Percentiles rank a stretch among this genome's conserved stretches.
Conservation (phyloP, 1,140 invertebrate genomes). For the Sweltsa coloradensis region DNA sequence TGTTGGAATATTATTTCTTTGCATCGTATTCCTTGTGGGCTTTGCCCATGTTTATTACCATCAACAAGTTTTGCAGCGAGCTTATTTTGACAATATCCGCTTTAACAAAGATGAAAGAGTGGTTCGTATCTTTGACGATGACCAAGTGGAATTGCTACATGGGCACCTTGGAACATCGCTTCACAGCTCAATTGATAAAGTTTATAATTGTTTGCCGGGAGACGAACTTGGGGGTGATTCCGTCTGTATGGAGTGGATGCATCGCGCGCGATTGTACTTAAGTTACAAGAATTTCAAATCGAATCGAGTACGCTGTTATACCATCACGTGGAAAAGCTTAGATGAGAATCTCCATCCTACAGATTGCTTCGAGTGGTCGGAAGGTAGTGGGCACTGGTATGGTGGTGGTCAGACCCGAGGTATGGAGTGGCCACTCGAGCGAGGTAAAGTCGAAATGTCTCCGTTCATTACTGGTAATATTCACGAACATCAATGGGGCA, state of each 20-base stretch:
- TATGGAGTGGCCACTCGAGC: conserved; percentile 67
- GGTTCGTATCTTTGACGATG: conserved; percentile 56
- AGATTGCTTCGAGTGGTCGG: conserved; percentile 70
- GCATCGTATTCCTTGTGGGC: conserved; percentile 64
- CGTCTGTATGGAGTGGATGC: conserved; percentile 70
- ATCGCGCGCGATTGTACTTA: conserved; percentile 57
- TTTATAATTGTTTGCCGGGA: conserved; percentile 56
- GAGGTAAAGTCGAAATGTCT: conserved; percentile 51
- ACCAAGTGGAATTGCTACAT: conserved; percentile 55
- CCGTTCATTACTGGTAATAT: conserved; percentile 74
- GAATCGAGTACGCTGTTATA: conserved; percentile 49
- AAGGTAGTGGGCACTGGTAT: conserved; percentile 58
- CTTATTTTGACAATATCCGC: conserved; percentile 71
- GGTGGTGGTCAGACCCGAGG: conserved; percentile 66
- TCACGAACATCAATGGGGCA: conserved; percentile 64
- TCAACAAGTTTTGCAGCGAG: conserved; percentile 59
- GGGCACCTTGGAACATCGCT: conserved; percentile 51
- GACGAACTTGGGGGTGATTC: conserved; percentile 36
- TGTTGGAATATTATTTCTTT: conserved; percentile 65
- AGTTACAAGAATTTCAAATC: conserved; percentile 37
- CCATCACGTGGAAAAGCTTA: conserved; percentile 67
- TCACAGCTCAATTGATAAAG: conserved; percentile 40
- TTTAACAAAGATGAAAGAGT: conserved; percentile 66
- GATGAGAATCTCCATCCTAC: conserved; percentile 46
- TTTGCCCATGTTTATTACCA: conserved; percentile 74